Percentiles rank a stretch among this genome's conserved stretches.
Evolutionary conservation across 2,113 vertebrate genomes (phyloP).

Genomic region (Ptilorrhoa leucosticta): DNA sequence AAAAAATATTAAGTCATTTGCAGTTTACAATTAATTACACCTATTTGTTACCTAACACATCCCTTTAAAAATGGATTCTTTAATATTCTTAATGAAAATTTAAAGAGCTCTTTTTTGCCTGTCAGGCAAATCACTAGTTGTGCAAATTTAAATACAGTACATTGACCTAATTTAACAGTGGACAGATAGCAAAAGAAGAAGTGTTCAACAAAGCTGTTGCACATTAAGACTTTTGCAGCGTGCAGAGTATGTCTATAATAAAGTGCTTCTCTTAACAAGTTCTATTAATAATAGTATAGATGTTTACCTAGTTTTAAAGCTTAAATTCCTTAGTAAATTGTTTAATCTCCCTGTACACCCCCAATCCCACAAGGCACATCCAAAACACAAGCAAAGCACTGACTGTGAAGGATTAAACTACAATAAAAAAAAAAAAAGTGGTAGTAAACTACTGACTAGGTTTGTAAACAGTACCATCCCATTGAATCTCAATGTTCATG

Average conservation of each 20-base stretch:
- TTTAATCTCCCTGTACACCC: neutral
- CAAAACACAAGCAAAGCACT: constrained; percentile 5
- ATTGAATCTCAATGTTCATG: neutral
- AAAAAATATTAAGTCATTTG: neutral
- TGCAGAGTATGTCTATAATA: neutral
- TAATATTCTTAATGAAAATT: neutral
- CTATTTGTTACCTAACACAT: neutral
- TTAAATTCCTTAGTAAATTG: neutral
- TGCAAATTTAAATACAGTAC: constrained; percentile 28
- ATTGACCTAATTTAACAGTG: neutral
- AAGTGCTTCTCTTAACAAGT: constrained; percentile 43
- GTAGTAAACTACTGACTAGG: neutral
- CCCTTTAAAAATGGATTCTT: neutral
- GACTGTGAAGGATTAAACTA: neutral
- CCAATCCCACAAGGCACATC: constrained; percentile 6
- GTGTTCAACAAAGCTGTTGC: neutral
- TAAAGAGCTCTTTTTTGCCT: neutral
- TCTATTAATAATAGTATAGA: neutral
- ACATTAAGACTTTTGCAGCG: neutral
- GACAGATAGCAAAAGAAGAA: neutral
- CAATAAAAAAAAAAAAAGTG: neutral
- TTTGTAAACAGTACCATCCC: neutral
- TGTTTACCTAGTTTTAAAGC: constrained; percentile 20
- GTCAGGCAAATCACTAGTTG: neutral
- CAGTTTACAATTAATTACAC: neutral